These are phyloP conservation scores for Alitta virens DNA, from an alignment of 2,888 invertebrate species.

Conservation along the genomic window DNA sequence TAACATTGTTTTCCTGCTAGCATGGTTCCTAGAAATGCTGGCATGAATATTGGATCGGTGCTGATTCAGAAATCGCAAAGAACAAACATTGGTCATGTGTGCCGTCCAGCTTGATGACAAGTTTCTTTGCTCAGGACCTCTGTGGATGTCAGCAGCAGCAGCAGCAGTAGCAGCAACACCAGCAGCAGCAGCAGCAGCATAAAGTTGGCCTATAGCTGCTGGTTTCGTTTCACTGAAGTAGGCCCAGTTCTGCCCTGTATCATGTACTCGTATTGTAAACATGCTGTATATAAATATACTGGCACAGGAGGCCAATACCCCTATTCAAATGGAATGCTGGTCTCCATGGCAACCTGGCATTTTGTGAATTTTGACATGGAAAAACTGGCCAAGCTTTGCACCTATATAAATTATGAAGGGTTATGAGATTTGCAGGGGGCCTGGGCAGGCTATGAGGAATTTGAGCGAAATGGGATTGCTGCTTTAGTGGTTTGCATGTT, in stretches of 20 bases:
- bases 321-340: slow-evolving; percentile 1
- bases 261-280: slow-evolving; percentile 1
- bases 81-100: no score
- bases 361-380: slow-evolving; percentile 1
- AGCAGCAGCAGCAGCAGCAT: no score
- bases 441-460: not conserved
- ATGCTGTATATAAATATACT: slow-evolving; percentile 1
- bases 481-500: not conserved
- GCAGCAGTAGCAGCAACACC: no score
- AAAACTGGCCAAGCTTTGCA: not conserved
- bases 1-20: no score
- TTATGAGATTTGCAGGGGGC: slow-evolving; percentile 2
- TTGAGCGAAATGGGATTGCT: slow-evolving; percentile 1
- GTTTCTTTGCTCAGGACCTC: no score
- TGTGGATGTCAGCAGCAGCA: no score
- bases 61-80: no score
- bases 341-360: slow-evolving; percentile 1
- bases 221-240: no score
- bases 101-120: no score
- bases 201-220: no score
- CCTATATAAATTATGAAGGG: not conserved
- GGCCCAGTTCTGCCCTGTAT: not conserved
- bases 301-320: not conserved
- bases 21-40: no score
- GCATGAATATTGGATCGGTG: no score